Conservation (phyloP, 2,888 invertebrate species). For the Plagodis dolabraria region DNA sequence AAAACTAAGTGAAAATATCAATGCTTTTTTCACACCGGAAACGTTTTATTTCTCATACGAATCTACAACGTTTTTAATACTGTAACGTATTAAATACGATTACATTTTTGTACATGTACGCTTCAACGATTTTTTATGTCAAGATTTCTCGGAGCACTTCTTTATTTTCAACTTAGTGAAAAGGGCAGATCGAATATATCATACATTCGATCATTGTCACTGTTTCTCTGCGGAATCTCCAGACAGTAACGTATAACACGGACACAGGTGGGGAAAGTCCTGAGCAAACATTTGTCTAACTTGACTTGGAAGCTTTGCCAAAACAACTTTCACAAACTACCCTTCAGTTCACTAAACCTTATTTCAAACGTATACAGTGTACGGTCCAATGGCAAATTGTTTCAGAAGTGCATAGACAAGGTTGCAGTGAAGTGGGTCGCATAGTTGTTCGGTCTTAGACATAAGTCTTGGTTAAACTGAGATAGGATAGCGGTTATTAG, state of each 20-base stretch:
- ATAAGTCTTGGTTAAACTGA: conserved; percentile 43
- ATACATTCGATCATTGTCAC: conserved; percentile 63
- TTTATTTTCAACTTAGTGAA: conserved; percentile 15
- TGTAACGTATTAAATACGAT: too few species aligned
- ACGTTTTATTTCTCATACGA: too few species aligned
- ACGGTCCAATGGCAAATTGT: conserved; percentile 20
- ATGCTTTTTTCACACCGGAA: too few species aligned
- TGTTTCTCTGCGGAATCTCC: conserved; percentile 45
- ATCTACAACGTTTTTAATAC: too few species aligned
- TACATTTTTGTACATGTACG: neutral
- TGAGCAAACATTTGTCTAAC: conserved; percentile 62
- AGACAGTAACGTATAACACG: conserved; percentile 57
- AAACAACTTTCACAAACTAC: conserved; percentile 35
- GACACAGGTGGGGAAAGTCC: conserved; percentile 59
- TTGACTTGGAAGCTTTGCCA: conserved; percentile 47
- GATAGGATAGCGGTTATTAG: conserved; percentile 44
- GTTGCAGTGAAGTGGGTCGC: conserved; percentile 38
- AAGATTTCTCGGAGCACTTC: conserved; percentile 14
- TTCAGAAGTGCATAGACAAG: conserved; percentile 21
- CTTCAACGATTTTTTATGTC: neutral
- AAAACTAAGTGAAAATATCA: conserved; percentile 11
- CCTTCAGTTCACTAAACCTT: conserved; percentile 29
- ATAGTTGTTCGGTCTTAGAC: conserved; percentile 41
- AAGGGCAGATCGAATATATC: conserved; percentile 30
- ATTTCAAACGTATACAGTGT: conserved; percentile 33